Percentiles rank a stretch among this genome's conserved stretches.
phyloP scores from a whole-genome alignment of 2,888 invertebrate species.

The Hybos culiciformis region DNA sequence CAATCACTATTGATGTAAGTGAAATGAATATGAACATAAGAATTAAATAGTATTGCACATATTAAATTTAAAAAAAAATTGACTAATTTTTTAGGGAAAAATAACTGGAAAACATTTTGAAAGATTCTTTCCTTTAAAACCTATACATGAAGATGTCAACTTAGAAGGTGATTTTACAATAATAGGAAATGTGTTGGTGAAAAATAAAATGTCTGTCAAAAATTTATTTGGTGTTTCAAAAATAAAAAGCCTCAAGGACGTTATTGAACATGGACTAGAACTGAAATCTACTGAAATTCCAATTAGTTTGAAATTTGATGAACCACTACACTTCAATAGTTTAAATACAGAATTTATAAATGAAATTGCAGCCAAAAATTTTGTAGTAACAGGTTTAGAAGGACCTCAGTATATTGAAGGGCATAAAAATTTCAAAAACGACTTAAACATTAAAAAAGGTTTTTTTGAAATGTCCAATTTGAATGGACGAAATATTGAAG shows the following conservation, averaged over 20 bases:
- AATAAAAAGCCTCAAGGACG: slow-evolving; percentile 16
- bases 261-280: slow-evolving; percentile 20
- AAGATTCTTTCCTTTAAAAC: slow-evolving; percentile 35
- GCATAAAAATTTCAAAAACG: slow-evolving; percentile 34
- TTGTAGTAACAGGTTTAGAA: slow-evolving; percentile 32
- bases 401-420: slow-evolving; percentile 37
- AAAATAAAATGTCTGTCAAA: slow-evolving; percentile 26
- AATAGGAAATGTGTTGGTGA: slow-evolving; percentile 37
- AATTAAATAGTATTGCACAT: slow-evolving; percentile 16
- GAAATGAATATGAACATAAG: too few species aligned
- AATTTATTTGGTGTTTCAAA: slow-evolving; percentile 22
- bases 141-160: slow-evolving; percentile 33
- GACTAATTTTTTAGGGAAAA: slow-evolving; percentile 27
- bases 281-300: slow-evolving; percentile 18
- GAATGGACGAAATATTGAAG: slow-evolving; percentile 36
- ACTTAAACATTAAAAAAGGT: slow-evolving; percentile 34
- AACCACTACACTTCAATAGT: slow-evolving; percentile 25
- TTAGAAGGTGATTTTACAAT: slow-evolving; percentile 36
- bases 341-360: slow-evolving; percentile 36
- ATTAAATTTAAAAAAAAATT: slow-evolving; percentile 12
- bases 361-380: slow-evolving; percentile 31
- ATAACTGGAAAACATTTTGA: slow-evolving; percentile 34
- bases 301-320: slow-evolving; percentile 22
- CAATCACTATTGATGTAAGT: slow-evolving; percentile 32
- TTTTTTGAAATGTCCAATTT: slow-evolving; percentile 32